These are phyloP conservation scores for Phrynocephalus forsythii DNA, from an alignment of 2,797 vertebrate genomes.

Conservation along the genomic window DNA sequence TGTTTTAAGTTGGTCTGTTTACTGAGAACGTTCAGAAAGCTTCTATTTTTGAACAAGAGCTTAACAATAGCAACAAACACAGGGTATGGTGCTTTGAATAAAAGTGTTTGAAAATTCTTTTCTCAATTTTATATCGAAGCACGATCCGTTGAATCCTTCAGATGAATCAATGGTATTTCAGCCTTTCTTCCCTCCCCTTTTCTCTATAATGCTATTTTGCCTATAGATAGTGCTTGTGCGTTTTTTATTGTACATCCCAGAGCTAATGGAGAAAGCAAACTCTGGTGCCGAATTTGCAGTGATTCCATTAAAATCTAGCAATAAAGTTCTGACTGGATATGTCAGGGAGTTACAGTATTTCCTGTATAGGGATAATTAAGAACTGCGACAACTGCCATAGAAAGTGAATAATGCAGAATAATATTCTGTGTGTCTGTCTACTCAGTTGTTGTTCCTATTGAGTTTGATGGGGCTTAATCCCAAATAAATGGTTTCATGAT, in stretches of 20 bases:
- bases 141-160: no score
- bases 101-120: background rate
- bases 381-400: background rate
- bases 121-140: background rate
- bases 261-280: background rate
- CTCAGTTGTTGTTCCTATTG: no score
- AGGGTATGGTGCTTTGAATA: background rate
- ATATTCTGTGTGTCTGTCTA: no score
- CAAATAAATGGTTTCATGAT: no score
- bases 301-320: background rate
- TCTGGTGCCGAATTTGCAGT: background rate
- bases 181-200: no score
- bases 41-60: background rate
- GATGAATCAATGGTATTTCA: no score
- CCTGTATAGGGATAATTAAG: background rate
- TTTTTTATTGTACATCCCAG: background rate
- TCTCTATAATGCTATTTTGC: background rate
- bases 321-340: background rate
- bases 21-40: background rate
- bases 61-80: background rate
- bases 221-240: background rate
- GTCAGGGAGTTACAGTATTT: background rate
- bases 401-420: background rate
- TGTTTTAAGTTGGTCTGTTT: constrained; percentile 3
- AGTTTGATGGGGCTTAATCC: no score